These are phyloP conservation scores for Harpegnathos saltator DNA, from an alignment of 1,140 invertebrate genomes.

Conservation along the genomic window DNA sequence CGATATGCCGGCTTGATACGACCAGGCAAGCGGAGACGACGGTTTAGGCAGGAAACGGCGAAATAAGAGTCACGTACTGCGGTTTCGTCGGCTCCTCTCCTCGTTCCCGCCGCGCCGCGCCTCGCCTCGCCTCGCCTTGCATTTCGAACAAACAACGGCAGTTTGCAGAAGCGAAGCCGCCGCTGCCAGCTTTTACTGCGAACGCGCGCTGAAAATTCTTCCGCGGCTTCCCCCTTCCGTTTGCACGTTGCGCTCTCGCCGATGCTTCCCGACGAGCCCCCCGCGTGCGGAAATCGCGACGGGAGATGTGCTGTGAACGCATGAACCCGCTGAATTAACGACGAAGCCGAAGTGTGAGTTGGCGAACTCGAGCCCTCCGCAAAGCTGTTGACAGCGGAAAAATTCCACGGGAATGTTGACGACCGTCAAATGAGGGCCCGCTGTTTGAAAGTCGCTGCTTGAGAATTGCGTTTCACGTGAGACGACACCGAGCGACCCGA, in stretches of 20 bases:
- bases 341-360: too few species aligned
- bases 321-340: not conserved
- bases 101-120: not conserved
- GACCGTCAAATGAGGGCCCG: too few species aligned
- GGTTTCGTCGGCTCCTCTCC: constrained; percentile 33
- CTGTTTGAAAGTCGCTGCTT: too few species aligned
- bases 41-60: constrained; percentile 47
- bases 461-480: too few species aligned
- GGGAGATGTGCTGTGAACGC: not conserved
- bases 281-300: not conserved
- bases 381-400: too few species aligned
- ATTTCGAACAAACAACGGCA: constrained; percentile 42
- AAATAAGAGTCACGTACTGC: constrained; percentile 57
- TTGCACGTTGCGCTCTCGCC: not conserved
- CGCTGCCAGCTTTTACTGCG: constrained; percentile 24
- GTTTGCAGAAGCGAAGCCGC: constrained; percentile 28
- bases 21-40: constrained; percentile 33
- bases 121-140: not conserved
- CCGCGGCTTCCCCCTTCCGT: not conserved
- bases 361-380: too few species aligned
- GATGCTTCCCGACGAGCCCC: not conserved
- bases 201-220: constrained; percentile 19
- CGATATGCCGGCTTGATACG: constrained; percentile 28
- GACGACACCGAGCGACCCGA: too few species aligned
- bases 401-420: too few species aligned